Evolutionary conservation across 2,888 invertebrate species (phyloP), one percentile per base, ranked within the genome.

Genomic region (Chymomyza caudatula): DNA sequence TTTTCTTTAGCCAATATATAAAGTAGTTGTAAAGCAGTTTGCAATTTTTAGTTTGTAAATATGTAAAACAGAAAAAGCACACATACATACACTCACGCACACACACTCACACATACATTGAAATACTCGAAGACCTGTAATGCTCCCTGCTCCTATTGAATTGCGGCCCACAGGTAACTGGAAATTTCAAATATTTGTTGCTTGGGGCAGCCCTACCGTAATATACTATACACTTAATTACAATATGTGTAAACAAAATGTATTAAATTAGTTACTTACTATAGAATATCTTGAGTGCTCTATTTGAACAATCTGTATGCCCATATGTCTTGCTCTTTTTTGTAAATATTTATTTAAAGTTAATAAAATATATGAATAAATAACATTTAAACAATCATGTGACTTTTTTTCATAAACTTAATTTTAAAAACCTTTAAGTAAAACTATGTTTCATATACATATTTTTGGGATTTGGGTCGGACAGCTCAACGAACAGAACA

Each of bases 261-360:
- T 82, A 77, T 82, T 69, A 78, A 78, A 79, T 76, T 78, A 84
- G 75, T 76, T 67, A 71, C 65, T 61, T 70, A 65, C 61, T 43
- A 49, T 62, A 80, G 80, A 63, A 67, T 49, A 47, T 37, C 11
- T 37, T 37, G 71, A 69, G 64, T 60, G 64, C 44, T 60, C 60
- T 56, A 53, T 43, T 57, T 49, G 61, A 56, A 61, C 57, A 22
- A 61, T 54, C 22, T 57, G 25, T 69, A 29, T 69, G 63, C 64
- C 57, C 65, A 52, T 67, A 67, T 76, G 67, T 74, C 73, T 76
- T 81, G 69, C 82, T 81, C 78, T 79, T 77, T 79, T 84, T 84
- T 87, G 86, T 87, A 87, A 87, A 87, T 87, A 87, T 87, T 87
- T 87, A 87, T 86, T 84, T 79, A 85, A 81, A 63, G 71, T 84